Evolutionary conservation across 2,797 vertebrate genomes (phyloP).

Genomic region (Sciurus vulgaris): DNA sequence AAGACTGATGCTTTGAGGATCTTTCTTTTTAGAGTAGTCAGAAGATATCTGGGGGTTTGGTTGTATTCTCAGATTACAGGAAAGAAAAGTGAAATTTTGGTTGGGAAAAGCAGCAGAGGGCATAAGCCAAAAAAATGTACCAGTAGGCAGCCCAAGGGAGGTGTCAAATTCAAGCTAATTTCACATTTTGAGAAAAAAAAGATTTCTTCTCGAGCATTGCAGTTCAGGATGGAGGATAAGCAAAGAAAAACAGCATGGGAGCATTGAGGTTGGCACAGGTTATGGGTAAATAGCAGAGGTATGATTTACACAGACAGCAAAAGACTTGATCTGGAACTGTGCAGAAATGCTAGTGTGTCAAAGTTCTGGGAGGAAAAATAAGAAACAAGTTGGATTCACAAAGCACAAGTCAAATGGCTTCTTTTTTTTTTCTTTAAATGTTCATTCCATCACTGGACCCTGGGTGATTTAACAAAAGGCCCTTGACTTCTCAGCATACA

Average conservation of each 20-base stretch:
- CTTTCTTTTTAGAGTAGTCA: conserved; percentile 35
- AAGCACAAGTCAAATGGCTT: background rate
- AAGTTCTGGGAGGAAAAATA: background rate
- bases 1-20: background rate
- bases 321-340: background rate
- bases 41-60: background rate
- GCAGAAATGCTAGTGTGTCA: background rate
- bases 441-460: background rate
- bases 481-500: background rate
- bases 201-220: background rate
- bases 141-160: background rate
- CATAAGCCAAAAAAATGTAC: conserved; percentile 57
- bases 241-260: background rate
- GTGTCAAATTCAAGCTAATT: conserved; percentile 57
- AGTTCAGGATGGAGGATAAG: conserved; percentile 19
- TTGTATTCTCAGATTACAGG: conserved; percentile 6
- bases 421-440: background rate
- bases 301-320: background rate
- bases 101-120: conserved; percentile 14
- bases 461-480: background rate
- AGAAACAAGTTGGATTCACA: background rate
- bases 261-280: background rate
- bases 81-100: conserved; percentile 51
- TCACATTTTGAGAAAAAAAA: conserved; percentile 51
- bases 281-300: background rate